Percentiles rank a stretch among this genome's conserved stretches.
phyloP scores from a whole-genome alignment of 1,140 invertebrate species.

The Lysiphlebus fabarum region DNA sequence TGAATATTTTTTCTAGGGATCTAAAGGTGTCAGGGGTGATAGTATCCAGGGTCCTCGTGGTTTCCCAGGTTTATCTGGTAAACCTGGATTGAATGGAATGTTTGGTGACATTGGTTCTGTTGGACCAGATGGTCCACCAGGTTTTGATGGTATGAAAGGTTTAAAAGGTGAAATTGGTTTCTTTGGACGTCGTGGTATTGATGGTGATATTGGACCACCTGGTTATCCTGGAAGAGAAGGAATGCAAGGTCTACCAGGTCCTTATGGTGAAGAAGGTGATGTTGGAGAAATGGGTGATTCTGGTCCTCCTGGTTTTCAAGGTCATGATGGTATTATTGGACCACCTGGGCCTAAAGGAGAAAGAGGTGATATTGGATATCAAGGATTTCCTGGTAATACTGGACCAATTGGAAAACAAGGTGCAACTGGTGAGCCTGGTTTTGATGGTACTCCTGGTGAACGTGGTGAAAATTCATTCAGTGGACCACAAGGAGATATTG shows the following conservation, averaged over 20 bases:
- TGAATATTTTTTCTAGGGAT: conserved; percentile 31
- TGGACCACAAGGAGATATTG: conserved; percentile 66
- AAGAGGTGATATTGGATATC: conserved; percentile 53
- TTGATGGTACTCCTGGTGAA: conserved; percentile 44
- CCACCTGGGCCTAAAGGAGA: conserved; percentile 60
- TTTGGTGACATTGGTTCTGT: conserved; percentile 54
- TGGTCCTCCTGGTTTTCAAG: conserved; percentile 54
- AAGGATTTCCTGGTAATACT: conserved; percentile 55
- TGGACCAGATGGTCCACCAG: conserved; percentile 45
- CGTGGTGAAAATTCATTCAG: conserved; percentile 58
- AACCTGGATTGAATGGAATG: conserved; percentile 50
- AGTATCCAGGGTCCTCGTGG: conserved; percentile 51
- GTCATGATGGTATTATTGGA: conserved; percentile 52
- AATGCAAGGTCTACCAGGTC: conserved; percentile 28
- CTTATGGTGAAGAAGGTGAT: conserved; percentile 53
- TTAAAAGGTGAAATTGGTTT: conserved; percentile 57
- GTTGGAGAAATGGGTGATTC: conserved; percentile 44
- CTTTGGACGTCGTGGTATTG: conserved; percentile 59
- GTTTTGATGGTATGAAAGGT: conserved; percentile 51
- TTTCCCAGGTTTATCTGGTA: conserved; percentile 51
- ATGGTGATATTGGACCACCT: conserved; percentile 54
- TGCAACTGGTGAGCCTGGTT: conserved; percentile 47
- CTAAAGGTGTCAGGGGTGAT: conserved; percentile 47
- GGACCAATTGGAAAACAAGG: conserved; percentile 55
- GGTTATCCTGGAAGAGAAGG: conserved; percentile 51